A percentile compares a stretch with the other conserved stretches of the same genome.
Conservation (phyloP, 2,888 invertebrate genomes). For the Drosophila subsilvestris region DNA sequence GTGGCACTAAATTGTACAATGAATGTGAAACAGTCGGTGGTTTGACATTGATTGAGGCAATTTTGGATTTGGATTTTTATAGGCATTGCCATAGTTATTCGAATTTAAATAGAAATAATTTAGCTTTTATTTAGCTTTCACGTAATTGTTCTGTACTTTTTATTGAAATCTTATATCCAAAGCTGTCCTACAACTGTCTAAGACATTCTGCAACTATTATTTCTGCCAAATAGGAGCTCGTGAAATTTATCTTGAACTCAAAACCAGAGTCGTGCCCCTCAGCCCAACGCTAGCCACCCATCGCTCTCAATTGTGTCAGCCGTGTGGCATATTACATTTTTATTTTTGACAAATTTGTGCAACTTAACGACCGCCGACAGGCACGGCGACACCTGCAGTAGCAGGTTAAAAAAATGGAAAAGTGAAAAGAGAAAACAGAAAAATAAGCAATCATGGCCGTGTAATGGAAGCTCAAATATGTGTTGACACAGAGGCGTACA, state of each 20-base stretch:
- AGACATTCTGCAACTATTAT: background rate
- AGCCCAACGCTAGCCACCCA: slow-evolving; percentile 2
- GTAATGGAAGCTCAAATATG: slow-evolving; percentile 77
- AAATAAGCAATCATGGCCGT: slow-evolving; percentile 76
- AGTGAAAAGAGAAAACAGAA: slow-evolving; percentile 17
- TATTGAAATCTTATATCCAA: too few species aligned
- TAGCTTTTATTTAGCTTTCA: too few species aligned
- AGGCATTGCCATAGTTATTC: background rate
- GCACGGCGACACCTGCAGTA: slow-evolving; percentile 53
- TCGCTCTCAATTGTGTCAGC: slow-evolving; percentile 43
- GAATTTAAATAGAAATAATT: too few species aligned
- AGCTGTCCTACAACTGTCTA: background rate
- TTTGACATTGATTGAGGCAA: background rate
- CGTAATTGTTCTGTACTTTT: background rate
- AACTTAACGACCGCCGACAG: slow-evolving; percentile 62
- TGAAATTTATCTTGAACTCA: background rate
- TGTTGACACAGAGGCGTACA: slow-evolving; percentile 68
- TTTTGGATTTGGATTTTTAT: background rate
- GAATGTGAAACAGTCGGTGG: background rate
- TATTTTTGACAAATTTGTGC: slow-evolving; percentile 62
- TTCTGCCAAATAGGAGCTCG: background rate
- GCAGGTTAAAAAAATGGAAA: background rate
- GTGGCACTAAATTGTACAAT: background rate
- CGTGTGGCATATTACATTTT: slow-evolving; percentile 47
- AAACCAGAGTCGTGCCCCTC: background rate